A percentile compares a stretch with the other conserved stretches of the same genome.
Conservation (phyloP, 2,113 vertebrate species). For the Psammodynastes pulverulentus region DNA sequence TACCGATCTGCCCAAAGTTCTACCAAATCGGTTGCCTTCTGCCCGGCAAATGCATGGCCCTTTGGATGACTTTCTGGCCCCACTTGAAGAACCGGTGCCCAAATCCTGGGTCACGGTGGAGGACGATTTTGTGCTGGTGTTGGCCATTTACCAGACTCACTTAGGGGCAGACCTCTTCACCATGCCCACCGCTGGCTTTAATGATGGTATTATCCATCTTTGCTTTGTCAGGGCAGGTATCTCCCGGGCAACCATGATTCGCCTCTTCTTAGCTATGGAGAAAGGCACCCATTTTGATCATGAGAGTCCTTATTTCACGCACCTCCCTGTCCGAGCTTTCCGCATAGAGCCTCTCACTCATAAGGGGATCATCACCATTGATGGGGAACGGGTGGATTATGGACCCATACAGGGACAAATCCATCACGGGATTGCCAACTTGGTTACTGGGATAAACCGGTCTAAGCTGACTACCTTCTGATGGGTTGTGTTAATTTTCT, state of each 20-base stretch:
- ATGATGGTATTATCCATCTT: slow-evolving; percentile 85
- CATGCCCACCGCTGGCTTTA: slow-evolving; percentile 79
- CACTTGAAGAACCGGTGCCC: slow-evolving; percentile 79
- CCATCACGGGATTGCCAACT: slow-evolving; percentile 50
- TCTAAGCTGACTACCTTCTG: slow-evolving; percentile 24
- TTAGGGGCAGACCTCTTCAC: slow-evolving; percentile 82
- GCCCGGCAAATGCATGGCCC: slow-evolving; percentile 52
- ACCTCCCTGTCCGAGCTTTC: slow-evolving; percentile 80
- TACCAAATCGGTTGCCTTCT: not conserved
- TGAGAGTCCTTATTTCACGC: slow-evolving; percentile 79
- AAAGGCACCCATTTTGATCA: slow-evolving; percentile 78
- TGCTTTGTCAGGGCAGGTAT: slow-evolving; percentile 83
- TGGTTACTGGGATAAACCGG: slow-evolving; percentile 50
- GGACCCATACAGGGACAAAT: slow-evolving; percentile 88
- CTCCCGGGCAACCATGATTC: slow-evolving; percentile 79
- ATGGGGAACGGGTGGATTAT: slow-evolving; percentile 86
- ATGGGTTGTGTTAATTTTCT: not conserved
- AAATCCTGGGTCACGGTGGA: slow-evolving; percentile 84
- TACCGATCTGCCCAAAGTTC: slow-evolving; percentile 5
- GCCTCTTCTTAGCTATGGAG: slow-evolving; percentile 88
- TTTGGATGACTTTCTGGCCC: slow-evolving; percentile 77
- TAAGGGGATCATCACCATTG: slow-evolving; percentile 84
- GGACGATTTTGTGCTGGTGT: slow-evolving; percentile 83
- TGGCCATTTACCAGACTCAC: slow-evolving; percentile 85
- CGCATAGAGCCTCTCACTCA: slow-evolving; percentile 83